phyloP scores from a whole-genome alignment of 2,797 vertebrate genomes.

The Xenentodon cancila region DNA sequence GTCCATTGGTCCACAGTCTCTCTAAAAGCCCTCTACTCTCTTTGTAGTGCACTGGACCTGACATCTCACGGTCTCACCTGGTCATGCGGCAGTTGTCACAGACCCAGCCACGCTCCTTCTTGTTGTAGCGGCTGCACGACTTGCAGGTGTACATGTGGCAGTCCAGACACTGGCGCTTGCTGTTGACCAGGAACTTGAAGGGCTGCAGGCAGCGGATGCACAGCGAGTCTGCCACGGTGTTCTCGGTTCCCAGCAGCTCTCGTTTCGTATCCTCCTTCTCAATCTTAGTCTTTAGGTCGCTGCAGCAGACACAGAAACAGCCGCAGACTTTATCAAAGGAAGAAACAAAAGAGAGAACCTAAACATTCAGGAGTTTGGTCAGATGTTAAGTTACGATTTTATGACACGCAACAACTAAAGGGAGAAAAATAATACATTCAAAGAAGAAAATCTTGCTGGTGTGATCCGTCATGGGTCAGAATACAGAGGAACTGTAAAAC shows the following conservation, averaged over 20 bases:
- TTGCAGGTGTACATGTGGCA: conserved; percentile 88
- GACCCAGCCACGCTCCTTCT: conserved; percentile 91
- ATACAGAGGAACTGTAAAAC: too few relatives aligned
- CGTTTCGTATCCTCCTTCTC: conserved; percentile 88
- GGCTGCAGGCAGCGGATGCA: conserved; percentile 93
- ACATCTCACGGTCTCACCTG: conserved; percentile 76
- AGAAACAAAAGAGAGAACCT: neutral
- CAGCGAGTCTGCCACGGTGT: conserved; percentile 81
- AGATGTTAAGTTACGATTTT: too few relatives aligned
- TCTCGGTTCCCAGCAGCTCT: conserved; percentile 84
- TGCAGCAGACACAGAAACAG: conserved; percentile 42
- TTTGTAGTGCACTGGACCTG: too few relatives aligned
- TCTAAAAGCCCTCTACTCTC: too few relatives aligned
- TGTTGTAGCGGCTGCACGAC: conserved; percentile 89
- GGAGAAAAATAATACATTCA: too few relatives aligned
- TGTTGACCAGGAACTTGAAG: conserved; percentile 90
- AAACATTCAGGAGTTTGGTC: neutral
- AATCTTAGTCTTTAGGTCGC: conserved; percentile 86
- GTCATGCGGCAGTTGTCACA: conserved; percentile 90
- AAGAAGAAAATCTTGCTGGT: too few relatives aligned
- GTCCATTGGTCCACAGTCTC: too few relatives aligned
- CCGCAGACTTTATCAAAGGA: neutral
- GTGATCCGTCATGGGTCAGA: too few relatives aligned
- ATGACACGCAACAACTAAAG: too few relatives aligned
- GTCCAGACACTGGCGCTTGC: conserved; percentile 87